Percentiles rank a stretch among this genome's conserved stretches.
These are phyloP conservation scores for Heliornis fulica DNA, from an alignment of 2,113 vertebrate species.

Conservation along the genomic window DNA sequence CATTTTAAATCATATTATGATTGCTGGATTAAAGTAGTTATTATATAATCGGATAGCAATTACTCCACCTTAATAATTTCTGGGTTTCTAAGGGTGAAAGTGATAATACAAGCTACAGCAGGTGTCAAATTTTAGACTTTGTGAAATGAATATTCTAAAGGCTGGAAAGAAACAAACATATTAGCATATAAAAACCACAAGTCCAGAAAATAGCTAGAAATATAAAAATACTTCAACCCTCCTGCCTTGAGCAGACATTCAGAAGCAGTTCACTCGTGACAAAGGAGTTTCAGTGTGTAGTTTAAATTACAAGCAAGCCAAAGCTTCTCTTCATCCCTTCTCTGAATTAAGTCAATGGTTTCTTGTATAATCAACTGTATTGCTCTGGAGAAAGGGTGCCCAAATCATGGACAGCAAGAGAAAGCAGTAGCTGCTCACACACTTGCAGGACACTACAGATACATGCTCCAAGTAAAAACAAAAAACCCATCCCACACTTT, in stretches of 20 bases:
- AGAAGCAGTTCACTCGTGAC: neutral
- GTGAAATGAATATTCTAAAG: neutral
- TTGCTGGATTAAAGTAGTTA: conserved; percentile 58
- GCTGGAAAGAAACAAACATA: conserved; percentile 46
- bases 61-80: conserved; percentile 55
- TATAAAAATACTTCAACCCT: neutral
- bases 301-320: neutral
- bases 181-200: conserved; percentile 64
- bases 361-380: neutral
- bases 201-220: neutral
- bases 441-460: neutral
- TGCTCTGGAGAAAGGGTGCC: too few species aligned
- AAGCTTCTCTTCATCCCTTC: neutral
- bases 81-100: conserved; percentile 52
- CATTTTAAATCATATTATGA: conserved; percentile 59
- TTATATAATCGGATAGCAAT: conserved; percentile 54
- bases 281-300: neutral
- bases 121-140: conserved; percentile 38
- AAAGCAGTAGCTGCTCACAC: neutral
- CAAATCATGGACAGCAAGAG: too few species aligned
- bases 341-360: neutral
- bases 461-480: too few species aligned
- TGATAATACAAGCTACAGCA: conserved; percentile 32
- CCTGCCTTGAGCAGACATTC: neutral
- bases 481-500: neutral